phyloP scores from a whole-genome alignment of 2,888 invertebrate genomes.

The Hemistola chrysoprasaria region DNA sequence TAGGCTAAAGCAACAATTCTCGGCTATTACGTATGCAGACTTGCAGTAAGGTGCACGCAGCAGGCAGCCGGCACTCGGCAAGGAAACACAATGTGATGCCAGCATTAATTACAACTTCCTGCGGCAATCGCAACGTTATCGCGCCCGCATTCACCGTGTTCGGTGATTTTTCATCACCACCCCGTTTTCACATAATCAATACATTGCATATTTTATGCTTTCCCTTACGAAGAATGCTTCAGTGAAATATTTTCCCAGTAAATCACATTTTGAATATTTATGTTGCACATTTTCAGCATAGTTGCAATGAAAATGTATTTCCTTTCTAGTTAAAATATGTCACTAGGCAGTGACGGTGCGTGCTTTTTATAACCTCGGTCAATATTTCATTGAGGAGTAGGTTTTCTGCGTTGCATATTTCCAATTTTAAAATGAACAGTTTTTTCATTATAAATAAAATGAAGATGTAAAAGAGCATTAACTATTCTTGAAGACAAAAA shows the following conservation, averaged over 20 bases:
- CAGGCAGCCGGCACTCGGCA: no score
- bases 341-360: no score
- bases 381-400: no score
- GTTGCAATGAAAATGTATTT: not conserved
- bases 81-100: slow-evolving; percentile 55
- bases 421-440: no score
- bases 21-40: not conserved
- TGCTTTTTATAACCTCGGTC: no score
- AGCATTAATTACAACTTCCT: slow-evolving; percentile 65
- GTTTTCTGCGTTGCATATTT: no score
- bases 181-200: slow-evolving; percentile 29
- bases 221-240: slow-evolving; percentile 2
- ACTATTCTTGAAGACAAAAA: no score
- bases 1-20: no score
- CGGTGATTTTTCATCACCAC: slow-evolving; percentile 18
- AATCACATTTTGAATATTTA: not conserved
- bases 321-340: not conserved
- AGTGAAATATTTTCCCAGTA: slow-evolving; percentile 6
- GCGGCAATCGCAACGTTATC: slow-evolving; percentile 51
- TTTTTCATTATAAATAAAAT: no score
- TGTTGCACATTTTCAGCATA: not conserved
- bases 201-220: slow-evolving; percentile 27
- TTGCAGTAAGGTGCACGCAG: slow-evolving; percentile 37
- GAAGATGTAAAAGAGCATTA: no score
- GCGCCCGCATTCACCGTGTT: slow-evolving; percentile 36